phyloP scores from a whole-genome alignment of 2,797 vertebrate species.

The Anniella stebbinsi region DNA sequence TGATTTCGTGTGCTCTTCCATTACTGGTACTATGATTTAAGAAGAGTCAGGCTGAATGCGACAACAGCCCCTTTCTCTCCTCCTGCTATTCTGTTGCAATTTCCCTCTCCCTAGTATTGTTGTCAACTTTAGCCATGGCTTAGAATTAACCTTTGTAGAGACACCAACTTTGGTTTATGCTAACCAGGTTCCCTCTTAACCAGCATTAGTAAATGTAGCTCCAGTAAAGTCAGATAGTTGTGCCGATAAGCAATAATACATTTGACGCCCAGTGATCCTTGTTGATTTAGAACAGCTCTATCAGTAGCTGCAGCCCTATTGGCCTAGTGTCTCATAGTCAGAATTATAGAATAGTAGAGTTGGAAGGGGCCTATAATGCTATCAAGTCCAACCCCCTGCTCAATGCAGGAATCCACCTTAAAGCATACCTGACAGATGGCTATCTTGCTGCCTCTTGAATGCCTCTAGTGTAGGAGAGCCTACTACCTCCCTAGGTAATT shows the following conservation, averaged over 20 bases:
- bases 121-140: not conserved
- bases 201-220: not conserved
- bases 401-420: too few relatives aligned
- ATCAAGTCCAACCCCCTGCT: too few relatives aligned
- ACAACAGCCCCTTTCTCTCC: not conserved
- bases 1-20: not conserved
- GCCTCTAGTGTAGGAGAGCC: too few relatives aligned
- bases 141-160: not conserved
- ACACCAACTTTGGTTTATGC: not conserved
- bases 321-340: too few relatives aligned
- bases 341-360: too few relatives aligned
- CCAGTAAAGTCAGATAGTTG: not conserved
- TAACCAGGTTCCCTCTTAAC: not conserved
- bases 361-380: too few relatives aligned
- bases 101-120: not conserved
- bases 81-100: not conserved
- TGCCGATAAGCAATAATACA: not conserved
- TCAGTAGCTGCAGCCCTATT: not conserved
- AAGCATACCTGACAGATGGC: too few relatives aligned
- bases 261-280: not conserved
- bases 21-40: not conserved
- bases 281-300: not conserved
- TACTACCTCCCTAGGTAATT: too few relatives aligned
- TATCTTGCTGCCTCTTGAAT: too few relatives aligned
- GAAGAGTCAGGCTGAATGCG: not conserved